Conservation (phyloP, 2,113 vertebrate genomes). For the Phycodurus eques region DNA sequence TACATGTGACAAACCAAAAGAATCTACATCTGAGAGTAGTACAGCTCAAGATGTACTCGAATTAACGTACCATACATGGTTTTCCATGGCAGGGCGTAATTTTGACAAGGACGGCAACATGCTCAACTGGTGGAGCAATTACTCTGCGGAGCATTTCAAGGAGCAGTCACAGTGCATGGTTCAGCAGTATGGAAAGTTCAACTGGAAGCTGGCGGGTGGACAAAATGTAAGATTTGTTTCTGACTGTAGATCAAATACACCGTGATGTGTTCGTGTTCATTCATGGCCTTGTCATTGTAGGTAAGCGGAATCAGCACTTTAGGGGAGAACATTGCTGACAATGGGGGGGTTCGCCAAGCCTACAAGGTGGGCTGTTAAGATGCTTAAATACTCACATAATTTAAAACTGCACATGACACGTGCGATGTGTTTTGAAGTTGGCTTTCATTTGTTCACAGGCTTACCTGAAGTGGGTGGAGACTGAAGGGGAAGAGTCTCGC, state of each 20-base stretch:
- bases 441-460: slow-evolving; percentile 72
- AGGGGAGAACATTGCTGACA: slow-evolving; percentile 97
- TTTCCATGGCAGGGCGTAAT: slow-evolving; percentile 82
- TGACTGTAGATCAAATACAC: not conserved
- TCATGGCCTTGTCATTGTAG: slow-evolving; percentile 61
- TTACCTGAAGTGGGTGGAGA: slow-evolving; percentile 87
- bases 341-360: slow-evolving; percentile 92
- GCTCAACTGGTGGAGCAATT: slow-evolving; percentile 98
- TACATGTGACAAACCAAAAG: not conserved
- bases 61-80: slow-evolving; percentile 12
- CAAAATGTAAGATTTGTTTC: slow-evolving; percentile 76
- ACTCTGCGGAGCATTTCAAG: slow-evolving; percentile 86
- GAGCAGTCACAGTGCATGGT: slow-evolving; percentile 91
- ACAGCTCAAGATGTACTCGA: slow-evolving; percentile 15
- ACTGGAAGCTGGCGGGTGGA: slow-evolving; percentile 87
- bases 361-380: slow-evolving; percentile 79
- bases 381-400: not conserved
- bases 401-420: slow-evolving; percentile 1
- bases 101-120: slow-evolving; percentile 95
- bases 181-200: slow-evolving; percentile 87
- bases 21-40: not conserved
- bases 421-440: slow-evolving; percentile 3
- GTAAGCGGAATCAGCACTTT: slow-evolving; percentile 93
- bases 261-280: slow-evolving; percentile 11
- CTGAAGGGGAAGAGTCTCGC: slow-evolving; percentile 80